Percentiles rank a stretch among this genome's conserved stretches.
Conservation (phyloP, 2,888 invertebrate species). For the Parnassius smintheus region DNA sequence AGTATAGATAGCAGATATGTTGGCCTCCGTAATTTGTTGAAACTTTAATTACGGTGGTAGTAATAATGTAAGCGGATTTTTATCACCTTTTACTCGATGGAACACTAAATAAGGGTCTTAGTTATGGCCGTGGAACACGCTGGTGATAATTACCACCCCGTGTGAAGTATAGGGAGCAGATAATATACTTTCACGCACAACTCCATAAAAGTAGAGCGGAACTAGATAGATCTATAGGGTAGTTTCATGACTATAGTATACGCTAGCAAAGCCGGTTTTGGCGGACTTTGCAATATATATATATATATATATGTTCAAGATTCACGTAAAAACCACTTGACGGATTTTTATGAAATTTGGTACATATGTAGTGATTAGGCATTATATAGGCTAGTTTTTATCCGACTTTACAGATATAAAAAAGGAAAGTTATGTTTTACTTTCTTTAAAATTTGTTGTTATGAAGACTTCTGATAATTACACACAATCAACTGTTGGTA, state of each 20-base stretch:
- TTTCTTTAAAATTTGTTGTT: no score
- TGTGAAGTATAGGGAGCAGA: slow-evolving; percentile 60
- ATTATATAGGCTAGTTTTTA: no score
- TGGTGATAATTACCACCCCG: slow-evolving; percentile 66
- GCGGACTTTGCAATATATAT: no score
- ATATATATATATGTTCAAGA: no score
- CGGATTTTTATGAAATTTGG: no score
- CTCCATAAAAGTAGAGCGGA: slow-evolving; percentile 54
- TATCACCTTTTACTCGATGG: slow-evolving; percentile 43
- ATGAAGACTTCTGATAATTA: no score
- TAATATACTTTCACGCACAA: slow-evolving; percentile 78
- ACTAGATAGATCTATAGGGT: slow-evolving; percentile 45
- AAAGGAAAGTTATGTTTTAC: no score
- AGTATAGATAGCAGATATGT: slow-evolving; percentile 33
- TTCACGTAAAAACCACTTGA: no score
- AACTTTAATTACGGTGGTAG: slow-evolving; percentile 67
- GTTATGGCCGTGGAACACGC: slow-evolving; percentile 70
- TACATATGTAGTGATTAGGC: no score
- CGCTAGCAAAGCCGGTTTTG: not conserved
- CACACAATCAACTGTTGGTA: no score
- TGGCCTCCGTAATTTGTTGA: slow-evolving; percentile 67
- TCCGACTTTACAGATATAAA: no score
- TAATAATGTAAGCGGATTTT: slow-evolving; percentile 64
- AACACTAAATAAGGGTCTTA: slow-evolving; percentile 41
- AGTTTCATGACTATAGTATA: slow-evolving; percentile 39